Evolutionary conservation across 1,140 invertebrate species (phyloP).

Genomic region (Bombus balteatus): DNA sequence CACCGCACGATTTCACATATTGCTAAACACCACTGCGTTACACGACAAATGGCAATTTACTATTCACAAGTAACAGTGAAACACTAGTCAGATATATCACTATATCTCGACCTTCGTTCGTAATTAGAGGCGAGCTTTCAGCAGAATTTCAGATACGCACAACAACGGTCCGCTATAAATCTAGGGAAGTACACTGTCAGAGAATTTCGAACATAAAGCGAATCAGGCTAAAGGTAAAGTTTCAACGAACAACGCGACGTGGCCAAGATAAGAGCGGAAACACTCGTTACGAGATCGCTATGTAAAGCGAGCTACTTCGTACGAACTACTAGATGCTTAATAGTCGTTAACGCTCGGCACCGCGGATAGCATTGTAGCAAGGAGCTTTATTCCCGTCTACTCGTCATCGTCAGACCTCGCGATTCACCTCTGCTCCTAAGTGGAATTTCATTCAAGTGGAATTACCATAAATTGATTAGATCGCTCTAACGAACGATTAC

Average conservation of each 20-base stretch:
- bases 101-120: background rate
- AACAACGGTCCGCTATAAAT: background rate
- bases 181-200: background rate
- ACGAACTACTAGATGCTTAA: slow-evolving; percentile 13
- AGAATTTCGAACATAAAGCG: background rate
- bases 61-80: too few relatives aligned
- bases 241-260: background rate
- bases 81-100: background rate
- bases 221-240: background rate
- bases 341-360: background rate
- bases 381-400: background rate
- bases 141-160: too few relatives aligned
- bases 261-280: slow-evolving; percentile 15
- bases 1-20: too few relatives aligned
- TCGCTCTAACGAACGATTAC: background rate
- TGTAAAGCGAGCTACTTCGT: slow-evolving; percentile 13
- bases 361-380: background rate
- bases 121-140: background rate
- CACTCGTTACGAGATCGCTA: background rate
- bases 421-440: background rate
- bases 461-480: background rate
- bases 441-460: background rate
- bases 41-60: background rate
- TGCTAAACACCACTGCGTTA: too few relatives aligned
- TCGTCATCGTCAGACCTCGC: background rate